Evolutionary conservation across 2,113 vertebrate genomes (phyloP), one percentile per base, ranked within the genome.

Genomic region (Naja naja): DNA sequence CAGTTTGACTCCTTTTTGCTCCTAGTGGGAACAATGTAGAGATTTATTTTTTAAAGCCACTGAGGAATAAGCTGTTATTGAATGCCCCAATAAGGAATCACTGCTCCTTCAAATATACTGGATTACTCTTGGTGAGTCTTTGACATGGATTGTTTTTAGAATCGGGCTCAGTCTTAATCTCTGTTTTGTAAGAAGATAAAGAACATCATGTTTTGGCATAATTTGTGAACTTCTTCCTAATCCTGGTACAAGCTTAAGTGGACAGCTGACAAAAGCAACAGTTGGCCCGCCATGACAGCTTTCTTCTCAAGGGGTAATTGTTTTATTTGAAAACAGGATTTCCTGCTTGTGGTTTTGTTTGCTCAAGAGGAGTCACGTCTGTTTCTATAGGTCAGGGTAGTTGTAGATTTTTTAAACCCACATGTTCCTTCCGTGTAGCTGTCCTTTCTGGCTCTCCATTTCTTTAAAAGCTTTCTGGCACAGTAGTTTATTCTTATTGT

Each of bases 401-500:
- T 30, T 43, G 74, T 90, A 90, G 81, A 16, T 60, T 90, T 87
- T 93, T 87, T 54, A 86, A 93, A 43, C 39, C 53, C 54, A 89
- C 53, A 85, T 90, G 49, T 89, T 47, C 22, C 23, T 6, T 86
- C 14, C 45, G 30, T 90, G 74, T 93, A 87, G 74, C 92, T 34
- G 23, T 90, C 18, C 74, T 93, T 93, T 93, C 74, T 93, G 92
- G 92, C 47, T 90, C n/a, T 93, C 58, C 47, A 47, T 93, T 60
- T 64, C 89, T 87, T 90, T 45, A 90, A 64, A 93, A 43, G 74
- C 89, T 64, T 92, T 93, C 81, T 53, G 81, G 47, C 81, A n/a
- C 81, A 87, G 81, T 93, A 93, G 92, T 90, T 93, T 53, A 81
- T 56, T 56, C 23, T 81, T 45, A 60, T 55, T 90, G 52, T 93